These are phyloP conservation scores for Aphidius colemani DNA, from an alignment of 2,888 invertebrate species.

Conservation along the genomic window DNA sequence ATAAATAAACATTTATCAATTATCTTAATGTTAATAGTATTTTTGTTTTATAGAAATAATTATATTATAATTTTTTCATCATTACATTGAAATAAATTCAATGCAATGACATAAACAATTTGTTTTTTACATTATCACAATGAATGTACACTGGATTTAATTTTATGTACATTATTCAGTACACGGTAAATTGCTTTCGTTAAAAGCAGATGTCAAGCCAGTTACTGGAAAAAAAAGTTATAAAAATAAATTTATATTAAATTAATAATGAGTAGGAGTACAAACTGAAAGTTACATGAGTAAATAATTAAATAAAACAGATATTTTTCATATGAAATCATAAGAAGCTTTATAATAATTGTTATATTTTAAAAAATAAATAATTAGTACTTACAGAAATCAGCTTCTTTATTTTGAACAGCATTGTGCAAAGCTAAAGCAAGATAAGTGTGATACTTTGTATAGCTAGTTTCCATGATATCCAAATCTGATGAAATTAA, in stretches of 20 bases:
- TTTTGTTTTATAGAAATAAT: slow-evolving; percentile 1
- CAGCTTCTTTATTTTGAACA: slow-evolving; percentile 53
- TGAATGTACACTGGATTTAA: not conserved
- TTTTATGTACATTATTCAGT: slow-evolving; percentile 34
- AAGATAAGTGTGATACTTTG: slow-evolving; percentile 54
- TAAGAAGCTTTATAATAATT: not conserved
- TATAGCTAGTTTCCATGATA: slow-evolving; percentile 51
- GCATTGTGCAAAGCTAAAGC: slow-evolving; percentile 55
- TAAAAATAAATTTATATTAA: slow-evolving; percentile 27
- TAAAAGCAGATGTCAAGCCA: slow-evolving; percentile 58
- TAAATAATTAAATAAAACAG: not conserved
- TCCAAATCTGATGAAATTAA: slow-evolving; percentile 46
- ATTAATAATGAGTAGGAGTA: not conserved
- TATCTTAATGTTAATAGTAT: not conserved
- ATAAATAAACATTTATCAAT: slow-evolving; percentile 10
- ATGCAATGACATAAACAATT: not conserved
- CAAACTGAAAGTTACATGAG: not conserved
- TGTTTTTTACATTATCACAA: too few species aligned
- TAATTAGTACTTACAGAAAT: slow-evolving; percentile 53
- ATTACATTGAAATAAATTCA: not conserved
- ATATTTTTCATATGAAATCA: not conserved
- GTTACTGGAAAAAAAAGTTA: slow-evolving; percentile 54
- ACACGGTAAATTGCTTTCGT: slow-evolving; percentile 52
- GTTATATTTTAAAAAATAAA: not conserved
- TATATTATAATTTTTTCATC: not conserved